Percentiles rank a stretch among this genome's conserved stretches.
Conservation (phyloP, 1,140 invertebrate species). For the Pentalonia nigronervosa region DNA sequence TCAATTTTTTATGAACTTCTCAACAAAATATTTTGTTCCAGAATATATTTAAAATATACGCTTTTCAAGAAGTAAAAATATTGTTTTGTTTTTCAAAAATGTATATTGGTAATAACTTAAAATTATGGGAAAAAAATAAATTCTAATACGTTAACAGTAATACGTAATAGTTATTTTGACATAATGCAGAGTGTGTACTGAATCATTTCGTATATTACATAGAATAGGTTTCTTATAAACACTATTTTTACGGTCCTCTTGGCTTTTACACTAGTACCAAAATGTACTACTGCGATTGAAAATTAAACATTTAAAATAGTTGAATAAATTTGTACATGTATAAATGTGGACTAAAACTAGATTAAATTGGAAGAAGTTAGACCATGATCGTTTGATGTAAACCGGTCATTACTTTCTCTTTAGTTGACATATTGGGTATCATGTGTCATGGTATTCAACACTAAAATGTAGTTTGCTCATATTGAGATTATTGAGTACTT, state of each 20-base stretch:
- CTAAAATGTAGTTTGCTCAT: neutral
- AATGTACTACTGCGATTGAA: neutral
- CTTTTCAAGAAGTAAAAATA: too few relatives aligned
- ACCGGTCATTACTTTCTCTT: neutral
- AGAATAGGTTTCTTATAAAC: neutral
- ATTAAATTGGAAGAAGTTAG: neutral
- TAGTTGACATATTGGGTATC: conserved; percentile 16
- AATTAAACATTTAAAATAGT: neutral
- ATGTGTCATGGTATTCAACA: conserved; percentile 15
- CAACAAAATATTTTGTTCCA: neutral
- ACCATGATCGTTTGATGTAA: neutral
- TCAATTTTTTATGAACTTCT: neutral
- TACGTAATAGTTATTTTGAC: too few relatives aligned
- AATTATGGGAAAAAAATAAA: too few relatives aligned
- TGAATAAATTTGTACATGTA: neutral
- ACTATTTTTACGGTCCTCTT: neutral
- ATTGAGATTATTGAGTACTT: neutral
- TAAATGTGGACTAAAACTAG: neutral
- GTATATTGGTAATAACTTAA: too few relatives aligned
- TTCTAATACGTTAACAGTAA: too few relatives aligned
- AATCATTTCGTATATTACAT: too few relatives aligned
- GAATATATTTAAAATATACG: neutral
- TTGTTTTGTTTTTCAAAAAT: too few relatives aligned
- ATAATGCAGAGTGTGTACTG: too few relatives aligned
- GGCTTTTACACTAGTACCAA: neutral